Base-by-base conservation (phyloP, 2,113 vertebrate species). In the Cinclus cinclus region DNA sequence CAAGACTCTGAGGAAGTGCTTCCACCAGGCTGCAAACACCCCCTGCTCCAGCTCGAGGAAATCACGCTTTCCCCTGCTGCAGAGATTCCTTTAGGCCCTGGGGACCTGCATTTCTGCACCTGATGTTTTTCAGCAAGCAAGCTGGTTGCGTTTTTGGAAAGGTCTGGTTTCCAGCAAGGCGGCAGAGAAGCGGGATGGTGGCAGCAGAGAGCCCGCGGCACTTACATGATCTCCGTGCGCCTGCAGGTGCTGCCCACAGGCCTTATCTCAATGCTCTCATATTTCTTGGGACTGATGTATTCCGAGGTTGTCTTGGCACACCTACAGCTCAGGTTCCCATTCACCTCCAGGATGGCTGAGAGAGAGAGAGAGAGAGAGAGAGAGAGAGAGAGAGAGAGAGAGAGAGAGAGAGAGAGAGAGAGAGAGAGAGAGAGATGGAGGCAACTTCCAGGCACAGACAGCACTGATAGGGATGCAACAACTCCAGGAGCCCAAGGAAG, bases 261-360 rank as follows among this genome's bases (percentile, higher is more conserved):
- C 2, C 56, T n/a, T 14, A 96, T 47, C 83, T 95, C 80, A 42
- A 98, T 30, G 53, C 30, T 91, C 9, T 93, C 62, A 1, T 97
- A 96, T 12, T 5, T 8, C 13, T 17, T 37, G 0, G 62, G 7
- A 15, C 21, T 60, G 71, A 96, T 27, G 11, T 35, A 28, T 1
- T 2, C 9, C 1, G 53, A 83, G 11, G 42, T 39, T 7, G 91
- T 87, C 39, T 59, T 78, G 3, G 46, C 5, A 9, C 98, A 98
- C n/a, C 37, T 92, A 31, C 98, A 98, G 92, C 75, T 98, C 42
- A 96, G 75, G 74, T 84, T 91, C 28, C 96, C 95, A 0, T 95
- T 80, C 85, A 91, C 50, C 53, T 98, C 98, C 95, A 98, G 95
- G 60, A 98, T 91, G 89, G 97, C 98, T 98, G 89, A 27, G 42